Evolutionary conservation across 1,140 invertebrate genomes (phyloP).

Genomic region (Leptonema lineaticorne): DNA sequence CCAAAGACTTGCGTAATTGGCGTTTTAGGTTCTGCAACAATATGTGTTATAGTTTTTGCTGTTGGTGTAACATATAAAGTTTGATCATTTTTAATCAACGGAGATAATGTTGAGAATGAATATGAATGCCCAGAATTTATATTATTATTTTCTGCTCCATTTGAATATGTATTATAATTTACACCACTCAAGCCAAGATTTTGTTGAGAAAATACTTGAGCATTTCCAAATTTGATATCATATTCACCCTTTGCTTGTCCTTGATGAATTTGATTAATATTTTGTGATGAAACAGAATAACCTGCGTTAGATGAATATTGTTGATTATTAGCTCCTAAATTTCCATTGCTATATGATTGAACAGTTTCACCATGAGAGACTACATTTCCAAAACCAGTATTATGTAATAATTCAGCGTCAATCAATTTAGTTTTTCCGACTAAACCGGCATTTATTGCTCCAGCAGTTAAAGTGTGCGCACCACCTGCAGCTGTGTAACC

Average conservation of each 20-base stretch:
- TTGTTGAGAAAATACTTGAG: neutral
- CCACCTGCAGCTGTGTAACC: slow-evolving; percentile 43
- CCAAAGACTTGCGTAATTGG: slow-evolving; percentile 52
- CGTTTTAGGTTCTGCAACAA: slow-evolving; percentile 49
- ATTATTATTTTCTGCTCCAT: neutral
- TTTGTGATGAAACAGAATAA: slow-evolving; percentile 12
- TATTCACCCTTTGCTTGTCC: neutral
- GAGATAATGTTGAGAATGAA: slow-evolving; percentile 5
- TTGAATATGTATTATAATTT: neutral
- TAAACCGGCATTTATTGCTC: slow-evolving; percentile 53
- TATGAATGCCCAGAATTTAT: neutral
- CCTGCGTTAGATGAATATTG: slow-evolving; percentile 20
- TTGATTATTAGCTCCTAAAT: slow-evolving; percentile 29
- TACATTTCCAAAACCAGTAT: slow-evolving; percentile 28
- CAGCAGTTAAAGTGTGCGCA: slow-evolving; percentile 51
- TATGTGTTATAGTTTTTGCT: slow-evolving; percentile 25
- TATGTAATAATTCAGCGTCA: slow-evolving; percentile 46
- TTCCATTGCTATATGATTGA: slow-evolving; percentile 27
- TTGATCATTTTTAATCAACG: slow-evolving; percentile 20
- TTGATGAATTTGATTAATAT: neutral
- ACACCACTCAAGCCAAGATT: too few relatives aligned
- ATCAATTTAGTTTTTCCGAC: slow-evolving; percentile 55
- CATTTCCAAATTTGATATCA: neutral
- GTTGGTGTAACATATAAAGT: slow-evolving; percentile 29
- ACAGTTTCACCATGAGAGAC: slow-evolving; percentile 2